Evolutionary conservation across 1,140 invertebrate species (phyloP).

Genomic region (Hypothenemus hampei): DNA sequence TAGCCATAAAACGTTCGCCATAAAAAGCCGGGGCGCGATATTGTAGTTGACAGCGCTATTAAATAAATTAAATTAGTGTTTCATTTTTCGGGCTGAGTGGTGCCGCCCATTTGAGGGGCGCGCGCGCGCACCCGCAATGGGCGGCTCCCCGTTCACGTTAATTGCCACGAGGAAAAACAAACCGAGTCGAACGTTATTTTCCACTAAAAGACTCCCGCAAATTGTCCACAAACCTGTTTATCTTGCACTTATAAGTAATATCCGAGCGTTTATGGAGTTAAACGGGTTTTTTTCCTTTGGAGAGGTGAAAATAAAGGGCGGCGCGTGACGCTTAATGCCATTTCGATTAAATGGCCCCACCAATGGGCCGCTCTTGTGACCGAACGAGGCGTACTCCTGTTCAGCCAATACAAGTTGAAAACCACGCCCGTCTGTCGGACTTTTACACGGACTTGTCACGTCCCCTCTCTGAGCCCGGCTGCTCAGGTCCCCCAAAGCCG

Average conservation of each 20-base stretch:
- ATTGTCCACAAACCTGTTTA: constrained; percentile 37
- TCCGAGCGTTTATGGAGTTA: constrained; percentile 36
- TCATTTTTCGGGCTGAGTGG: no score
- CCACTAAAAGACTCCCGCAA: constrained; percentile 34
- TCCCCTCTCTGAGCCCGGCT: constrained; percentile 13
- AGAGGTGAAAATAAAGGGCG: constrained; percentile 35
- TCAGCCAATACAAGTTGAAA: constrained; percentile 16
- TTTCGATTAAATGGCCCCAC: constrained; percentile 28
- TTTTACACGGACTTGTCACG: neutral
- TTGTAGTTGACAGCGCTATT: constrained; percentile 26
- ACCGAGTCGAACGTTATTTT: constrained; percentile 35
- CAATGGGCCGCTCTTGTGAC: constrained; percentile 25
- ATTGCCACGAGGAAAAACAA: constrained; percentile 31
- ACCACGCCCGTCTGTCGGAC: constrained; percentile 14
- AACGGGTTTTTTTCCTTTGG: constrained; percentile 33
- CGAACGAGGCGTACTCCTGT: neutral
- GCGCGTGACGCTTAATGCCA: constrained; percentile 30
- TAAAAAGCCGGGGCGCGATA: constrained; percentile 25
- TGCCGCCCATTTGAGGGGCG: constrained; percentile 27
- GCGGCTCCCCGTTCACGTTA: constrained; percentile 30
- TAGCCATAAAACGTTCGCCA: constrained; percentile 19
- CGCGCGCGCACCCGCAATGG: constrained; percentile 36
- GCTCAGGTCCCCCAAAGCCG: constrained; percentile 30
- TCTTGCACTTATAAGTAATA: constrained; percentile 40
- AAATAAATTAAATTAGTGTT: constrained; percentile 23